phyloP scores from a whole-genome alignment of 2,797 vertebrate genomes.

The Ciconia nigra region DNA sequence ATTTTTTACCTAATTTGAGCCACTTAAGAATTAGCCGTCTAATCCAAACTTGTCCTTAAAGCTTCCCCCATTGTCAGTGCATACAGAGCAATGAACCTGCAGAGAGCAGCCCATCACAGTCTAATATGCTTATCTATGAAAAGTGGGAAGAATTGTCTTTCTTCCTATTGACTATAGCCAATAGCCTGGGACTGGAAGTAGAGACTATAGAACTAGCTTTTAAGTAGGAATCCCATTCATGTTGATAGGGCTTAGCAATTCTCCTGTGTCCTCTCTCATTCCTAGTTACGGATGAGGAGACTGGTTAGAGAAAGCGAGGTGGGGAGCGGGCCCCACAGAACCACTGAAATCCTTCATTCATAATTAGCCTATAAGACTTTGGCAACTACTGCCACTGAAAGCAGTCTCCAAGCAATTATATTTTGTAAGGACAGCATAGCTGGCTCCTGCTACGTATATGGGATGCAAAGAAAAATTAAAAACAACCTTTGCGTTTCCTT shows the following conservation, averaged over 20 bases:
- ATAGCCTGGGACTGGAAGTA: background rate
- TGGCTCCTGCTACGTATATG: background rate
- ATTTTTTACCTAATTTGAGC: background rate
- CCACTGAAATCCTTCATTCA: background rate
- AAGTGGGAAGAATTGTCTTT: background rate
- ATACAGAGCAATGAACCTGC: background rate
- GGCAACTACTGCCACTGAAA: background rate
- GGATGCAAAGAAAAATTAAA: background rate
- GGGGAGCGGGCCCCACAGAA: background rate
- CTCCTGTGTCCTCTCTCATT: background rate
- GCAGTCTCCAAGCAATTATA: background rate
- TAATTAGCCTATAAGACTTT: background rate
- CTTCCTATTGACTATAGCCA: background rate
- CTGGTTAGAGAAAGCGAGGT: background rate
- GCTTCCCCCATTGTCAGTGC: background rate
- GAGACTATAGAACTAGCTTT: background rate
- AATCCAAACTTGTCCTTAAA: background rate
- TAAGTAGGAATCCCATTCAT: background rate
- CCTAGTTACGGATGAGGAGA: background rate
- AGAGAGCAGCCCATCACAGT: background rate
- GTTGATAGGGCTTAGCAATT: background rate
- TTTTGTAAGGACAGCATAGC: background rate
- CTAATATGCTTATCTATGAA: background rate
- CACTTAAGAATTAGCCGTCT: background rate
- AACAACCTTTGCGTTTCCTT: background rate